Evolutionary conservation across 1,140 invertebrate genomes (phyloP).

Genomic region (Druon quercuslanigerum): DNA sequence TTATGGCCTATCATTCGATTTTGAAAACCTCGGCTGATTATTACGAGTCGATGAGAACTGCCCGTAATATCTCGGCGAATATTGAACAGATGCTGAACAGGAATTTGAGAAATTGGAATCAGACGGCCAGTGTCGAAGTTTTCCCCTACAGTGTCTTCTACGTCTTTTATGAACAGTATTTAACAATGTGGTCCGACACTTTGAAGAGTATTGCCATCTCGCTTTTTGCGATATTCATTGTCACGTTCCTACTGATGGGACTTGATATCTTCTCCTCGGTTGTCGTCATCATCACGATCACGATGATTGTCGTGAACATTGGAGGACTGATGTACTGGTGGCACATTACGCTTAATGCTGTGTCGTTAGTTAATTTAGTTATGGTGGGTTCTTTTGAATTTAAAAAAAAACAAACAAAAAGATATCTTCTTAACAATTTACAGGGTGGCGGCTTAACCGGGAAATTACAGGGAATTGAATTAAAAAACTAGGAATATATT

Average conservation of each 20-base stretch:
- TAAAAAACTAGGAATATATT: too few relatives aligned
- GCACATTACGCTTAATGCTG: conserved; percentile 96
- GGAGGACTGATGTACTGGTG: conserved; percentile 98
- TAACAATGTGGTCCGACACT: conserved; percentile 96
- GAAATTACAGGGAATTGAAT: too few relatives aligned
- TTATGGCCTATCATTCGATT: conserved; percentile 97
- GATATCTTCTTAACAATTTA: too few relatives aligned
- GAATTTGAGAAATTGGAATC: conserved; percentile 73
- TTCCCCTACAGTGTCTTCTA: conserved; percentile 99
- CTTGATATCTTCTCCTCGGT: conserved; percentile 93
- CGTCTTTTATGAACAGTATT: conserved; percentile 99
- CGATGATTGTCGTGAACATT: conserved; percentile 95
- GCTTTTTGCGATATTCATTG: conserved; percentile 92
- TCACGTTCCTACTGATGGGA: conserved; percentile 95
- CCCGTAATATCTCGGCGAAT: conserved; percentile 87
- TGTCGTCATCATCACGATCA: conserved; percentile 93
- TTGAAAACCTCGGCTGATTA: conserved; percentile 94
- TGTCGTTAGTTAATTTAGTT: conserved; percentile 98
- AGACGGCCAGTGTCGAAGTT: conserved; percentile 83
- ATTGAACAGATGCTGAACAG: conserved; percentile 86
- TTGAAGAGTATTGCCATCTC: conserved; percentile 92
- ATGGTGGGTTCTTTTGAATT: conserved; percentile 83
- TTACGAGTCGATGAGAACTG: conserved; percentile 89
- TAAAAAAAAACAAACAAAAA: too few relatives aligned
- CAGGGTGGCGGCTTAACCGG: too few relatives aligned